Conservation (phyloP, 2,797 vertebrate species). For the Petrocephalus schoutedeni region DNA sequence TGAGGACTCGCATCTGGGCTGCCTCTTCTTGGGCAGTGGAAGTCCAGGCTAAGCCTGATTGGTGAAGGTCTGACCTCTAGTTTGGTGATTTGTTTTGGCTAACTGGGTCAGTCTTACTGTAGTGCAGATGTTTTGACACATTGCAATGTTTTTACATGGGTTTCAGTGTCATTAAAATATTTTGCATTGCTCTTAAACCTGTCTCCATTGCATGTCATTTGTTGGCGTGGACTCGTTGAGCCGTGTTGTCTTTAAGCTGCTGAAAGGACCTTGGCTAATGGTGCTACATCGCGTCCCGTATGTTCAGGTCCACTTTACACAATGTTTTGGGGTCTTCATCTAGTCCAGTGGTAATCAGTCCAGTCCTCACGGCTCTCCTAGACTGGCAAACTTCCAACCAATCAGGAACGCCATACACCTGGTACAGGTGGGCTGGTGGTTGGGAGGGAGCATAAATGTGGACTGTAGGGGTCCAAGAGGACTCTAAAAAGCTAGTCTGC, state of each 20-base stretch:
- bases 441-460: no score
- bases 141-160: conserved; percentile 33
- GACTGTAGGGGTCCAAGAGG: no score
- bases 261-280: not conserved
- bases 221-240: not conserved
- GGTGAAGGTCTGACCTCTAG: conserved; percentile 10
- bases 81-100: conserved; percentile 22
- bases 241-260: not conserved
- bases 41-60: conserved; percentile 25
- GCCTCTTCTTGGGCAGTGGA: conserved; percentile 34
- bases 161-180: conserved; percentile 26
- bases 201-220: not conserved
- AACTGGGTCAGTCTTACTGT: conserved; percentile 35
- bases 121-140: conserved; percentile 33
- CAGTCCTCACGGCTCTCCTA: not conserved
- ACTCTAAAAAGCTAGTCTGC: no score
- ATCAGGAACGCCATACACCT: not conserved
- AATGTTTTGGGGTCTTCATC: not conserved
- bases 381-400: not conserved
- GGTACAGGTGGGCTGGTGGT: no score
- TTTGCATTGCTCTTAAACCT: conserved; percentile 26
- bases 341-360: not conserved
- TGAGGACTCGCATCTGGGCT: conserved; percentile 17
- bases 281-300: not conserved
- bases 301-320: not conserved